Evolutionary conservation across 2,797 vertebrate species (phyloP).

Genomic region (Hemibagrus guttatus): DNA sequence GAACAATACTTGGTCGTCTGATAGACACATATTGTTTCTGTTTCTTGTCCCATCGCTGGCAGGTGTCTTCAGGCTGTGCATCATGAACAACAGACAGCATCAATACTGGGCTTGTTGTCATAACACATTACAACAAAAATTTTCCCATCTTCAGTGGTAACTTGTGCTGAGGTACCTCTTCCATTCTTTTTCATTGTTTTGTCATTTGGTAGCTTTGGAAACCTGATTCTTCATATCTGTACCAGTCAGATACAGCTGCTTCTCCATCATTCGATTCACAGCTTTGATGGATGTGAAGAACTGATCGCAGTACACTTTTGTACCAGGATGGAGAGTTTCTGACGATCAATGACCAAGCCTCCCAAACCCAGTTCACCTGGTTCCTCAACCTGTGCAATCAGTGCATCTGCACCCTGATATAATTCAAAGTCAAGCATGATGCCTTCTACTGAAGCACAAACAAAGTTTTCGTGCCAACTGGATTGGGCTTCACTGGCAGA

Average conservation of each 20-base stretch:
- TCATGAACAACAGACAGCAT: slow-evolving; percentile 45
- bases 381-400: background rate
- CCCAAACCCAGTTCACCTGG: background rate
- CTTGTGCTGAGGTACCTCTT: slow-evolving; percentile 34
- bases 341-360: background rate
- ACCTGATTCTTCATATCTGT: slow-evolving; percentile 37
- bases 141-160: slow-evolving; percentile 28
- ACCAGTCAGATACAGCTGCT: slow-evolving; percentile 48
- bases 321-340: background rate
- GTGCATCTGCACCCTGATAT: background rate
- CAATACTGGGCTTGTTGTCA: slow-evolving; percentile 23
- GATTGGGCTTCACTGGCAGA: slow-evolving; percentile 52
- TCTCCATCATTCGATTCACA: slow-evolving; percentile 36
- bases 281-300: slow-evolving; percentile 38
- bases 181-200: slow-evolving; percentile 29
- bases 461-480: slow-evolving; percentile 14
- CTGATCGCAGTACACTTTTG: slow-evolving; percentile 22
- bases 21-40: slow-evolving; percentile 30
- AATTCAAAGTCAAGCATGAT: background rate
- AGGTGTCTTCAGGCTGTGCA: slow-evolving; percentile 48
- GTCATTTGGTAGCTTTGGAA: slow-evolving; percentile 29
- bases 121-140: slow-evolving; percentile 21
- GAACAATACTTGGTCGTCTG: slow-evolving; percentile 31
- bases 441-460: background rate
- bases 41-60: slow-evolving; percentile 35